Base-by-base conservation (phyloP, 2,797 vertebrate genomes). In the Avahi laniger region DNA sequence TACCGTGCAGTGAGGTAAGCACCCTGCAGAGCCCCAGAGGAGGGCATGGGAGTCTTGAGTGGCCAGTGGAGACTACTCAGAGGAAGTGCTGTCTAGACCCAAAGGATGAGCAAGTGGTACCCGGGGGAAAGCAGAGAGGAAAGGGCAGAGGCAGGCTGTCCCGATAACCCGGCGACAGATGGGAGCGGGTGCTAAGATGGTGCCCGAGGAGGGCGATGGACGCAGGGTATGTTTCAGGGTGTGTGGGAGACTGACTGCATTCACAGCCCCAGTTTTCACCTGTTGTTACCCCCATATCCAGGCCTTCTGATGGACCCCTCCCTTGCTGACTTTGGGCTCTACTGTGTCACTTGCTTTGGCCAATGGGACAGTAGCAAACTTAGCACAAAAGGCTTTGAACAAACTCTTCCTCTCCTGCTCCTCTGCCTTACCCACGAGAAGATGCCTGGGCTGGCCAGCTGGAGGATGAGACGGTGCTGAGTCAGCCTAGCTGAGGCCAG, bases 191-290 rank as follows among this genome's bases (percentile, higher is more conserved):
- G 22, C 52, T 17, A 3, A 35, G 13, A 57, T 4, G 46, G 69
- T 30, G 46, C 24, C 61, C n/a, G 12, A 2, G 57, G 65, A 67
- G 43, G 18, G 41, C n/a, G n/a, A 24, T 1, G n/a, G 72, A 12
- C 5, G 13, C 15, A 2, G 22, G 50, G 8, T 4, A 3, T 1
- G 1, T 14, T 38, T 35, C 59, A 59, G 48, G 6, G 26, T 7
- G 28, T 6, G 9, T 17, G n/a, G 6, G 43, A 30, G 52, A 28
- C 11, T 61, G 65, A 15, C 0, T 38, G 41, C 43, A 59, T 24
- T 26, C 28, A 2, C 0, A 22, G 43, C 14, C 35, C 8, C 20
- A 1, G 1, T 33, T 33, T 57, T 20, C 8, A 26, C 4, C 28
- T 30, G 18, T 43, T 46, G 22, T 18, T 4, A 15, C 7, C 22